Evolutionary conservation across 2,113 vertebrate species (phyloP), one percentile per base, ranked within the genome.

Genomic region (Perccottus glenii): DNA sequence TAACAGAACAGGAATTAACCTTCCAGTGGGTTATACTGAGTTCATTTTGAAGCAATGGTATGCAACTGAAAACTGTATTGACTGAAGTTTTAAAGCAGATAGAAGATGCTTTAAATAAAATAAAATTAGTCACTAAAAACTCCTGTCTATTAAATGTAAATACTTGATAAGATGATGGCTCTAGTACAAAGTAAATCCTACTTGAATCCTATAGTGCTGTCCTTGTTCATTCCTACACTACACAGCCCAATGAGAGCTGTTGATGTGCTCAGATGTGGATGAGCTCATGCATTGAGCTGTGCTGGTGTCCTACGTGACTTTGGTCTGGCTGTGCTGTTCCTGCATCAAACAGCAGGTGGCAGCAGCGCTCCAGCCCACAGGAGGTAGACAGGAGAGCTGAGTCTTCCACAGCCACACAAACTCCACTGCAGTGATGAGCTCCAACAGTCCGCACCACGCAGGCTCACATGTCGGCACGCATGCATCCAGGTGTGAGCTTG

Each of bases 251-350:
- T n/a, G 32, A 60, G 76, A 36, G 46, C 38, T 27, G 16, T 27
- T 11, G 4, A 3, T 51, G 49, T 43, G 82, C 68, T 85, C 81
- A 53, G 80, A 73, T 48, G 76, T 61, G 70, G 82, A 89, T 87
- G 85, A 90, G 85, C 80, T 87, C 85, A 90, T 86, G 71, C 72
- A 16, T 72, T 46, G 74, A 70, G 75, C 80, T 63, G 58, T 86
- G 85, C 83, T 81, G 75, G 46, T 81, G 85, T 87, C 82, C 82
- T 87, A 85, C 84, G 82, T 87, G 88, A 87, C 84, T 85, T 80
- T 83, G 72, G 51, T 51, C 52, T 47, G 8, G 47, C n/a, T 3
- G 11, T 35, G 72, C 66, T 67, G 66, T 85, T 36, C 38, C 15
- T 9, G 8, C 10, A n/a, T 51, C 64, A 15, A 55, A 47, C 91